phyloP scores from a whole-genome alignment of 2,888 invertebrate genomes.

The Cryptocheilus praepositus region DNA sequence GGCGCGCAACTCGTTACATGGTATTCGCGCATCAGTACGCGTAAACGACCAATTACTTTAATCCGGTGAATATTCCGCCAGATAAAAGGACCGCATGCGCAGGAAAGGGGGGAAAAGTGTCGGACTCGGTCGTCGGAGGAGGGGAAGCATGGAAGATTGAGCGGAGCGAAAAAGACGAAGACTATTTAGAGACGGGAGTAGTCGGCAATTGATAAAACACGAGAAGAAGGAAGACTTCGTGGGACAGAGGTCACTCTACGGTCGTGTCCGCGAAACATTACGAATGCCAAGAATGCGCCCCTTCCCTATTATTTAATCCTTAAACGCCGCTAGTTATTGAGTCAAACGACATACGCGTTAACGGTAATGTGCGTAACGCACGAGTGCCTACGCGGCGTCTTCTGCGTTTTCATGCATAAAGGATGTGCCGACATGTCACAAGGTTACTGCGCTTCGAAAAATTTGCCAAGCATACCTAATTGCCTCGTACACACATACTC shows the following conservation, averaged over 20 bases:
- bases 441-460: too few relatives aligned
- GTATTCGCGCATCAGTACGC: slow-evolving; percentile 41
- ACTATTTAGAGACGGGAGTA: not conserved
- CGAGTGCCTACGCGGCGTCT: too few relatives aligned
- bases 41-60: slow-evolving; percentile 71
- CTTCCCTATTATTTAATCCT: slow-evolving; percentile 28
- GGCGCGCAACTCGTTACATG: not conserved
- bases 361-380: too few relatives aligned
- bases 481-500: too few relatives aligned
- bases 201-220: slow-evolving; percentile 52
- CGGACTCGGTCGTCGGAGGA: slow-evolving; percentile 10
- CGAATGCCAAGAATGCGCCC: slow-evolving; percentile 55
- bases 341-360: too few relatives aligned
- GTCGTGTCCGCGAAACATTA: slow-evolving; percentile 50
- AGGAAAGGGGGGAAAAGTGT: slow-evolving; percentile 34
- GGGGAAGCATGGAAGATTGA: slow-evolving; percentile 35
- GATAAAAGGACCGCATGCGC: slow-evolving; percentile 58
- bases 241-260: slow-evolving; percentile 46
- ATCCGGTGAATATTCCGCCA: slow-evolving; percentile 72
- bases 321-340: too few relatives aligned
- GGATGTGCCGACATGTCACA: too few relatives aligned
- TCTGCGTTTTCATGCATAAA: too few relatives aligned
- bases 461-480: too few relatives aligned
- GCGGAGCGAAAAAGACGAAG: not conserved
- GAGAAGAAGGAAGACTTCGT: slow-evolving; percentile 27